Base-by-base conservation (phyloP, 2,888 invertebrate genomes). In the Gymnosoma rotundatum region DNA sequence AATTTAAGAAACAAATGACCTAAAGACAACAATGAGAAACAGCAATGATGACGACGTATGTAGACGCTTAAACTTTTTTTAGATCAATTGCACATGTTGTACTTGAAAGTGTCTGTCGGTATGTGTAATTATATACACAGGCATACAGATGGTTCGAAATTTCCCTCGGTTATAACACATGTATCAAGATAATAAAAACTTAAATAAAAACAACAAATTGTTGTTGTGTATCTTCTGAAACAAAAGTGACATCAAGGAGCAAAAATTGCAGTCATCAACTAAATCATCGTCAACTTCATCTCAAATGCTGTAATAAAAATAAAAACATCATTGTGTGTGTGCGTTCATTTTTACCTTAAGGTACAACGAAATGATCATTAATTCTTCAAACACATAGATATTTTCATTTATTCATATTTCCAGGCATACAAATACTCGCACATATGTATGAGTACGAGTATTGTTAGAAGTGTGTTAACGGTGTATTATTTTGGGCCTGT, bases 281-380 rank as follows among this genome's bases (percentile, higher is more conserved):
- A 18, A 8, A 52, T 52, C 32, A 14, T 76, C 76, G 60, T 58
- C 76, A 76, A 32, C 32, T 32, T 32, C 32, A 32, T 32, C 32
- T 67, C 58, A 38, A 14, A 16, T 42, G 48, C 25, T 32, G 32
- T 38, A 9, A 10, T 7, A 18, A 18, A 52, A 18, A n/a, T 52
- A 20, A 9, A 1, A 18, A 32, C n/a, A 32, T 32, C 6, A 8
- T 8, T 32, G 5, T 32, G 32, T 32, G 32, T 25, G 38, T 61
- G 25, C 32, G 56, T 8, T 7, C 1, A 25, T 32, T 32, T 32
- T 32, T 32, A 38, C 56, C 81, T 64, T 42, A 25, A 81, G 75
- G 81, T n/a, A n/a, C 81, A 56, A 64, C 50, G 25, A 75, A 72
- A 75, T 81, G 75, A 81, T 81, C 69, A 70, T 75, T 81, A 50